A percentile compares a stretch with the other conserved stretches of the same genome.
Evolutionary conservation across 2,113 vertebrate genomes (phyloP).

Genomic region (Hydropotes inermis): DNA sequence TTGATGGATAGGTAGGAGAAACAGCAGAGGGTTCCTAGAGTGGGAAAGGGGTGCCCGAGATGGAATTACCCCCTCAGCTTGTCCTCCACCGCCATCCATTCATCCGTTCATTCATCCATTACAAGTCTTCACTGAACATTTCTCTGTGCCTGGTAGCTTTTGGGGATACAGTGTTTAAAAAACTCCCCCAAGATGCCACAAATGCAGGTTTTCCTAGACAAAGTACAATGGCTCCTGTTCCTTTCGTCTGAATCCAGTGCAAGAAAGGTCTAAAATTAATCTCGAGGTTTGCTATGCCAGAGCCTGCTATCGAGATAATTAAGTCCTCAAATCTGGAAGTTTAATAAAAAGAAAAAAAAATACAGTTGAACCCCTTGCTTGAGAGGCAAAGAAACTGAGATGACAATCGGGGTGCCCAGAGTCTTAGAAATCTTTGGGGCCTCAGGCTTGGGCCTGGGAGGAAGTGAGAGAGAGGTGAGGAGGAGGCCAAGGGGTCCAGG

Average conservation of each 20-base stretch:
- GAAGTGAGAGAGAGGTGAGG: background rate
- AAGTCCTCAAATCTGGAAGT: background rate
- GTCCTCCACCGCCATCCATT: background rate
- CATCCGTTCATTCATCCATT: background rate
- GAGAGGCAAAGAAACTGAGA: background rate
- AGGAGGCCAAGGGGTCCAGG: accelerated
- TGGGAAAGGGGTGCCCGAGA: too few species aligned
- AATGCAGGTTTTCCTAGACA: too few species aligned
- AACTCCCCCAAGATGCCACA: too few species aligned
- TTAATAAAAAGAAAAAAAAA: background rate
- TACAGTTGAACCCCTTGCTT: background rate
- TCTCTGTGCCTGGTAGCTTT: background rate
- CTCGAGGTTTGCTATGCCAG: background rate
- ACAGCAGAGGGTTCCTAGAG: background rate
- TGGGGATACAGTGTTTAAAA: background rate
- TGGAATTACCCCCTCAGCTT: background rate
- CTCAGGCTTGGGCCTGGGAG: background rate
- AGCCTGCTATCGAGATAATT: background rate
- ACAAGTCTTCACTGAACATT: background rate
- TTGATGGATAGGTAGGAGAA: background rate
- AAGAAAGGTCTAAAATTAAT: background rate
- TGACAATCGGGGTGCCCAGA: too few species aligned
- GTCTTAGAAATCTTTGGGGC: background rate
- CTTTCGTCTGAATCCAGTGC: background rate
- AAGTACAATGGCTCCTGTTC: background rate